Evolutionary conservation across 1,140 invertebrate species (phyloP).

Genomic region (Venturia canescens): DNA sequence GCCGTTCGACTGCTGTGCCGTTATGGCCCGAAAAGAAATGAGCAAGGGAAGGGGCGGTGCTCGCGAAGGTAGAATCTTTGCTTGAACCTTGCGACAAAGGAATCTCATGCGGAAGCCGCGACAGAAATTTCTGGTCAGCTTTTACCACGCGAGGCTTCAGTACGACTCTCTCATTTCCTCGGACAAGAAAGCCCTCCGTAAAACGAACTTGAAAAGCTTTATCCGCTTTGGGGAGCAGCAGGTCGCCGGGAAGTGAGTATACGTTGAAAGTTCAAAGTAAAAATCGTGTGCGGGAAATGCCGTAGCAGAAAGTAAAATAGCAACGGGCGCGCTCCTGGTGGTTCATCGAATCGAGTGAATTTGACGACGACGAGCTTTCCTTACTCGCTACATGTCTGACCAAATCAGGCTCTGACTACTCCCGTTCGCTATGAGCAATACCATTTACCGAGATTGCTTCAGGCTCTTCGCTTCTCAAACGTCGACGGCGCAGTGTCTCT

Average conservation of each 20-base stretch:
- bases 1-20: too few species aligned
- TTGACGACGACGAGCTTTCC: not conserved
- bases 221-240: not conserved
- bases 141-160: not conserved
- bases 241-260: not conserved
- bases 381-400: not conserved
- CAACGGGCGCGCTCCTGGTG: not conserved
- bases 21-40: too few species aligned
- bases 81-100: not conserved
- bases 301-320: not conserved
- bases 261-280: not conserved
- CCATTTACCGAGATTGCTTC: constrained; percentile 6
- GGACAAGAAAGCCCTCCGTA: not conserved
- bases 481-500: not conserved
- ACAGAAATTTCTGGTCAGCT: not conserved
- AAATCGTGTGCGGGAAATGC: not conserved
- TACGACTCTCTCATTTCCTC: not conserved
- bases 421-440: not conserved
- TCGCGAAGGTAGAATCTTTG: not conserved
- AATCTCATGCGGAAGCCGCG: not conserved
- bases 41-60: too few species aligned
- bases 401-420: not conserved
- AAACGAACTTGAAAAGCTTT: not conserved
- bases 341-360: constrained; percentile 14
- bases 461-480: not conserved